Evolutionary conservation across 1,140 invertebrate genomes (phyloP).

Genomic region (Bombus sylvicola): DNA sequence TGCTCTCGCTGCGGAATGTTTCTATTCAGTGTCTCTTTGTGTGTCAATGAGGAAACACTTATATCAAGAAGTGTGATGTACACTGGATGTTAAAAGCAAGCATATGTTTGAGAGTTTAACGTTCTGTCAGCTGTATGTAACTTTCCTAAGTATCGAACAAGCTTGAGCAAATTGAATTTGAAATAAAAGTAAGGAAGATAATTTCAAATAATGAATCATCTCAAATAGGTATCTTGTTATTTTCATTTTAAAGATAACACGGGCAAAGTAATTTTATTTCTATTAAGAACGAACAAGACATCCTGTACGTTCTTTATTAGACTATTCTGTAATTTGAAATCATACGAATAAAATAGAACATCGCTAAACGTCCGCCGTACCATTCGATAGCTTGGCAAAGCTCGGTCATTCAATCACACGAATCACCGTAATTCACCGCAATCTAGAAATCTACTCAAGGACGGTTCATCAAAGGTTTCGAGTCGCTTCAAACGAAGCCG

Average conservation of each 20-base stretch:
- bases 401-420: not conserved
- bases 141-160: no score
- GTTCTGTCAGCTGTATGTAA: no score
- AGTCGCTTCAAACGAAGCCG: not conserved
- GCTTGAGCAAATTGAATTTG: no score
- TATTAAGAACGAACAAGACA: no score
- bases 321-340: not conserved
- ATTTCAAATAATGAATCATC: no score
- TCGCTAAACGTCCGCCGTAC: not conserved
- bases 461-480: not conserved
- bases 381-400: not conserved
- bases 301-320: no score
- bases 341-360: not conserved
- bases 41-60: not conserved
- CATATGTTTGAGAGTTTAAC: no score
- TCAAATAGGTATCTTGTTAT: no score
- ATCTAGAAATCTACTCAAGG: conserved; percentile 4
- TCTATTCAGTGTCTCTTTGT: not conserved
- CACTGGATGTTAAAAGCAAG: not conserved
- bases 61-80: not conserved
- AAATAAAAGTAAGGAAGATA: no score
- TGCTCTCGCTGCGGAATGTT: conserved; percentile 29
- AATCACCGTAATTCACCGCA: not conserved
- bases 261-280: no score
- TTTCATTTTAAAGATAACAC: no score